A percentile compares a stretch with the other conserved stretches of the same genome.
phyloP scores from a whole-genome alignment of 2,113 vertebrate species.

The Podarcis muralis region DNA sequence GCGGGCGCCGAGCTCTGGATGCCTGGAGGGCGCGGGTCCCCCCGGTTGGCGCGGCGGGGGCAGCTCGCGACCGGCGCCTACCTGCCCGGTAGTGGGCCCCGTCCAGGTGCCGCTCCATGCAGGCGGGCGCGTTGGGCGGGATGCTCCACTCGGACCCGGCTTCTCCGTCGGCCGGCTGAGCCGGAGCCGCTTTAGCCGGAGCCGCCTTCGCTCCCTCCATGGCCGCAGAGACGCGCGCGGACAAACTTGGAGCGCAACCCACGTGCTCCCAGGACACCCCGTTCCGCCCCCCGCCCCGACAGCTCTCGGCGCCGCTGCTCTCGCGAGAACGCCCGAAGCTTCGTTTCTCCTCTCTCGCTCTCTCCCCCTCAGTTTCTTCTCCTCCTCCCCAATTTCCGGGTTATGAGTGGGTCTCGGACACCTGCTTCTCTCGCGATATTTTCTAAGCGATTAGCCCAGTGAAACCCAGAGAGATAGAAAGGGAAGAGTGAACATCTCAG shows the following conservation, averaged over 20 bases:
- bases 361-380: not conserved
- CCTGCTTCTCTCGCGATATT: constrained; percentile 30
- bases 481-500: too few species aligned
- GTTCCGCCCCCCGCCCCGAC: not conserved
- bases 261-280: constrained; percentile 35
- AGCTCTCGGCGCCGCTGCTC: not conserved
- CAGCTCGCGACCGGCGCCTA: constrained; percentile 16
- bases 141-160: constrained; percentile 81
- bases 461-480: not conserved
- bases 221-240: constrained; percentile 41
- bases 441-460: not conserved
- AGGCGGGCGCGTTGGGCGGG: constrained; percentile 89
- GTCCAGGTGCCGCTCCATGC: constrained; percentile 93
- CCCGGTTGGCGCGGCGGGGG: too few species aligned
- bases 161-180: not conserved
- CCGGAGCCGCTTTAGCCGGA: constrained; percentile 5
- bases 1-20: too few species aligned
- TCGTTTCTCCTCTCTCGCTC: not conserved
- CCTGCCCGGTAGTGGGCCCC: constrained; percentile 85
- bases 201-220: constrained; percentile 48
- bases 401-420: not conserved
- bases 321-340: not conserved
- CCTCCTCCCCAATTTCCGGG: not conserved
- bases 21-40: too few species aligned
- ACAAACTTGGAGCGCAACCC: not conserved